phyloP scores from a whole-genome alignment of 2,888 invertebrate species.

The Leptopilina drosophilae region DNA sequence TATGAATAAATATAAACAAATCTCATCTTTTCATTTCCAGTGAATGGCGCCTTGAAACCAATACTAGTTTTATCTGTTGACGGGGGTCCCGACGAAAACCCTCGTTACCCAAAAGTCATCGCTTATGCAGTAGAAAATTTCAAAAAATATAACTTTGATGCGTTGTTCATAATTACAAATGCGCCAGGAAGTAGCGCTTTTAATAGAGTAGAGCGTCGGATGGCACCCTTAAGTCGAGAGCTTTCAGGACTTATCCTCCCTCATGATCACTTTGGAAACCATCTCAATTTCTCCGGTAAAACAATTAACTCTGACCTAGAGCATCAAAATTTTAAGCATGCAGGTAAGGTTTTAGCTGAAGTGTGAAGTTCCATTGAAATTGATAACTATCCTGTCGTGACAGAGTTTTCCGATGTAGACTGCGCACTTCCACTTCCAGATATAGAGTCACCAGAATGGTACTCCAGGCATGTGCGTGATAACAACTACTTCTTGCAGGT shows the following conservation, averaged over 20 bases:
- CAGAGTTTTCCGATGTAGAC: conserved; percentile 45
- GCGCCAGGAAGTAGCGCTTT: no score
- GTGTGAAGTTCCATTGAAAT: conserved; percentile 64
- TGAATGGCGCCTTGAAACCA: not conserved
- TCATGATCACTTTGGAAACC: conserved; percentile 62
- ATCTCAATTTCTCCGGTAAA: conserved; percentile 61
- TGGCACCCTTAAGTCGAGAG: no score
- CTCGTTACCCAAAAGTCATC: not conserved
- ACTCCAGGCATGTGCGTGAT: conserved; percentile 49
- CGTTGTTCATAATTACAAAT: conserved; percentile 45
- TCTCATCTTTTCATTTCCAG: not conserved
- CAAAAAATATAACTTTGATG: conserved; percentile 59
- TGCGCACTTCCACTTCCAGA: not conserved
- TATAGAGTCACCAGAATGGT: conserved; percentile 49
- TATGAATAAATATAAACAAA: not conserved
- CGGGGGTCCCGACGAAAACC: not conserved
- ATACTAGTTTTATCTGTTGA: not conserved
- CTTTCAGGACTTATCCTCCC: conserved; percentile 61
- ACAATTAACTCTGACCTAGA: conserved; percentile 67
- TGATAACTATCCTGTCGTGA: conserved; percentile 58
- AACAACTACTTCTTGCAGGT: no score
- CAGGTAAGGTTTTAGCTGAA: conserved; percentile 66
- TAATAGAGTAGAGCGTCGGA: no score
- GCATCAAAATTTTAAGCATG: conserved; percentile 44
- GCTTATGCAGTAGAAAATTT: conserved; percentile 55